Percentiles rank a stretch among this genome's conserved stretches.
Evolutionary conservation across 2,113 vertebrate genomes (phyloP).

Genomic region (Typhlomys cinereus): DNA sequence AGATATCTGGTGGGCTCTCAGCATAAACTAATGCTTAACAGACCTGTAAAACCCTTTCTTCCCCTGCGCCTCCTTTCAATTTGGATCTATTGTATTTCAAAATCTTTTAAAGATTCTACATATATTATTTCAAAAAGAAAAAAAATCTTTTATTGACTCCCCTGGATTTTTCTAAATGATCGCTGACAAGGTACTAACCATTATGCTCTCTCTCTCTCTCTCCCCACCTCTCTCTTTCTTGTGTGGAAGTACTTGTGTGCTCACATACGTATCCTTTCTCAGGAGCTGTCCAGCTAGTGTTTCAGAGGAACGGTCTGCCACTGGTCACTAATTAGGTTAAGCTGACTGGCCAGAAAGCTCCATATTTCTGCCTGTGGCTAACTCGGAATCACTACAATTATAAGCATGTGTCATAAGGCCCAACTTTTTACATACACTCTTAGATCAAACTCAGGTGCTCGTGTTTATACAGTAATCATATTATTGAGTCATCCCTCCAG

Average conservation of each 20-base stretch:
- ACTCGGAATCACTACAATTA: neutral
- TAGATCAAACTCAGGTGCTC: neutral
- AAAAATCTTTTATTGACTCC: neutral
- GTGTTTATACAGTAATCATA: accelerated
- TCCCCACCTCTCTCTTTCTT: no score
- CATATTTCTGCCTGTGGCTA: no score
- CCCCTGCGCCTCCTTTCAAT: neutral
- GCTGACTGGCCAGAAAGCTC: neutral
- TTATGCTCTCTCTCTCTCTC: neutral
- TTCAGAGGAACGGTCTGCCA: neutral
- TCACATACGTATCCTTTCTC: neutral
- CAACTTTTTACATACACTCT: neutral
- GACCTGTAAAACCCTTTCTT: neutral
- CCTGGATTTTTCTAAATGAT: neutral
- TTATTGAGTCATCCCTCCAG: neutral
- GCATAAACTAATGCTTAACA: neutral
- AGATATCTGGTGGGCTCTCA: neutral
- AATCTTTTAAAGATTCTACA: neutral
- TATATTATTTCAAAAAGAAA: neutral
- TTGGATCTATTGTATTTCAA: neutral
- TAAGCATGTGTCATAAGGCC: no score
- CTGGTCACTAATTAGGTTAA: neutral
- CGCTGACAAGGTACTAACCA: neutral
- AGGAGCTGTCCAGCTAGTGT: neutral
- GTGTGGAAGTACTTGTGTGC: no score